Base-by-base conservation (phyloP, 2,113 vertebrate species). In the Riparia riparia region DNA sequence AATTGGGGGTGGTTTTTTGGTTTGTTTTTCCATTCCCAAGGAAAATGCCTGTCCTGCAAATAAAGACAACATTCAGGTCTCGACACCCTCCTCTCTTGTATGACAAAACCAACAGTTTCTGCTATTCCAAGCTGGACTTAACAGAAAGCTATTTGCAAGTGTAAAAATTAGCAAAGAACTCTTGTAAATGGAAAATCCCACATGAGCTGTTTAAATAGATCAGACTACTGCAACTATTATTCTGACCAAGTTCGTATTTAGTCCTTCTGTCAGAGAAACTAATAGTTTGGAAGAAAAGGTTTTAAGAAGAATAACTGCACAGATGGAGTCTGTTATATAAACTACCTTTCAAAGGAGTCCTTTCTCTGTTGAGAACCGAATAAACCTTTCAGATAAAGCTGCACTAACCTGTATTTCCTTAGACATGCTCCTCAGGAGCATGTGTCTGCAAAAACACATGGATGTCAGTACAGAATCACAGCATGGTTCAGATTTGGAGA, bases 1-100 rank as follows among this genome's bases (percentile, higher is more conserved):
- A 79, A 58, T 80, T 86, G 21, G 18, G 9, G 0, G 0, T 0
- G 8, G 6, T 58, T 72, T 44, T 71, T 53, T 20, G 47, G 15
- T 72, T 72, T 74, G 44, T 49, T 91, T 95, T 93, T 80, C 42
- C 8, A 34, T 94, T 77, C 71, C 73, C n/a, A 86, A 57, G 45
- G 22, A 50, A 92, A 61, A 84, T 37, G 2, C 34, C 18, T 68
- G 10, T 76, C 73, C 54, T 89, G 16, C 53, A 95, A 82, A 82
- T 11, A 85, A 85, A 69, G n/a, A 41, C 31, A 84, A 34, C 61
- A 84, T 64, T 84, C 73, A 84, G 4, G 2, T 49, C 61, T 57
- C 7, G 26, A 1, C 6, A 5, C 22, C 14, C 15, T 57, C 7
- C 5, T 14, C 18, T 7, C 3, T 80, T 57, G 37, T 66, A 12